Evolutionary conservation across 2,888 invertebrate species (phyloP), one percentile per base, ranked within the genome.

Genomic region (Cylindroiulus punctatus): DNA sequence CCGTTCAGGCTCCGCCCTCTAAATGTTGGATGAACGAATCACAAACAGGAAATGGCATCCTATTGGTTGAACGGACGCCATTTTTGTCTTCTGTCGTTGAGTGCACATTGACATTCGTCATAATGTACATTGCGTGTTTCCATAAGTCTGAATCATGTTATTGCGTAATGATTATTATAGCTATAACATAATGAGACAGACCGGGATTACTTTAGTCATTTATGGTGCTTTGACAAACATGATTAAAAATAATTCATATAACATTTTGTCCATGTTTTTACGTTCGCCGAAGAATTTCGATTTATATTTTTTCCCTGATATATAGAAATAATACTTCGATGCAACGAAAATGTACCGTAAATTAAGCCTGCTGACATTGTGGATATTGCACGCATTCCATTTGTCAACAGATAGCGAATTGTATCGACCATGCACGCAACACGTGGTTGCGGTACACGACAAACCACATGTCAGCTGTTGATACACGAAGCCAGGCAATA

Each of bases 391-490:
- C 22, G 7, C 26, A 26, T 65, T 65, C 26, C 26, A 26, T 26
- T 65, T 65, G 26, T 65, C 26, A 65, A 26, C 65, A 26, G n/a
- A 65, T 65, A 65, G 7, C 65, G n/a, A 19, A 65, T 65, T 65
- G 65, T 65, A 65, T 65, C 26, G n/a, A 12, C 26, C 65, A 65
- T 26, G 65, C 65, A 26, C 65, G 65, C 65, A 65, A 26, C 65
- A 65, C 26, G 65, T 65, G 65, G 22, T 26, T 26, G 26, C 65
- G 1, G 65, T 26, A 26, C n/a, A 3, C 0, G 12, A 65, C 26
- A 65, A 12, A 65, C 65, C 65, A 65, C 26, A 57, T 57, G 65
- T 65, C 65, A 1, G 1, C 65, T 65, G n/a, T 65, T 65, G 8
- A 65, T 65, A 65, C 65, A 65, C 65, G 65, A 65, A 65, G 26